Percentiles rank a stretch among this genome's conserved stretches.
These are phyloP conservation scores for Trichonephila clavata DNA, from an alignment of 1,140 invertebrate species.

Conservation along the genomic window DNA sequence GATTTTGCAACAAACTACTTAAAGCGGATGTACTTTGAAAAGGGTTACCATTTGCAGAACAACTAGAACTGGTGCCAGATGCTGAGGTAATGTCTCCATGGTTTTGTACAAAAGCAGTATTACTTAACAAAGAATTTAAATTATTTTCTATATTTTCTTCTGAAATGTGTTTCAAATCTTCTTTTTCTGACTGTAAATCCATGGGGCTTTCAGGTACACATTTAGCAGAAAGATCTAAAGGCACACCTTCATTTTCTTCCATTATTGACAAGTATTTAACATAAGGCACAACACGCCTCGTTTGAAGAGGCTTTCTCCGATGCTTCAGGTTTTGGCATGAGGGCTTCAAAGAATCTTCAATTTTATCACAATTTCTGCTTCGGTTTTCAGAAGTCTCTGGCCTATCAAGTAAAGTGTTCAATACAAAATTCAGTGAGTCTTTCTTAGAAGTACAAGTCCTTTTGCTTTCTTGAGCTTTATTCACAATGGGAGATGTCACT, in stretches of 20 bases:
- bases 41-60: background rate
- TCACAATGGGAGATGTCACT: background rate
- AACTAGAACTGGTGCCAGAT: background rate
- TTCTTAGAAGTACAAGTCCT: constrained; percentile 33
- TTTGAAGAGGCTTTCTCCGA: constrained; percentile 72
- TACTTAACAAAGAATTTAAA: background rate
- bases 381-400: constrained; percentile 24
- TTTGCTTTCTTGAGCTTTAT: background rate
- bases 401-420: constrained; percentile 61
- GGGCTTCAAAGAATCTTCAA: background rate
- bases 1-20: constrained; percentile 9
- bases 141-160: constrained; percentile 10
- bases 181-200: background rate
- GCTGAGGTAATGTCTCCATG: background rate
- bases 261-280: constrained; percentile 74
- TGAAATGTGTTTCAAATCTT: background rate
- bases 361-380: background rate
- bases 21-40: background rate
- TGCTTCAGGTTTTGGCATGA: constrained; percentile 55
- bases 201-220: background rate
- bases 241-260: constrained; percentile 65
- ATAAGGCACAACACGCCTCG: constrained; percentile 77
- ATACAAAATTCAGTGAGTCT: constrained; percentile 58
- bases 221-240: constrained; percentile 73
- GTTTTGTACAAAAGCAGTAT: background rate